Conservation (phyloP, 2,797 vertebrate genomes). For the Sebastes taczanowskii region DNA sequence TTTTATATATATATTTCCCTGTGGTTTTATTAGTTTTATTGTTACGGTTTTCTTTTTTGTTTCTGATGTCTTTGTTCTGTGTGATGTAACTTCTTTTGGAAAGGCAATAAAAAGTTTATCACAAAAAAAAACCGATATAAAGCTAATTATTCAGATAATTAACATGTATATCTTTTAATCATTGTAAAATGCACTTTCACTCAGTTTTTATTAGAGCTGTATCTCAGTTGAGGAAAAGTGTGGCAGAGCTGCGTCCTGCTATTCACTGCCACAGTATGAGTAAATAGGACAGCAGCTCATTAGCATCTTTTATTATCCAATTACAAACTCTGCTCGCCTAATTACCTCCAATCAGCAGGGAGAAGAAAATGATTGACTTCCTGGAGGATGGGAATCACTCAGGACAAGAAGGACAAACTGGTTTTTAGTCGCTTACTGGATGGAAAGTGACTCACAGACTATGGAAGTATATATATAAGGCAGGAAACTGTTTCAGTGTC, state of each 20-base stretch:
- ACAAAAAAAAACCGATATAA: neutral
- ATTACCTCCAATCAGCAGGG: conserved; percentile 81
- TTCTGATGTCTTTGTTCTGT: too few species aligned
- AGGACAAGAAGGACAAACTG: conserved; percentile 64
- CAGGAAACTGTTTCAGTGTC: neutral
- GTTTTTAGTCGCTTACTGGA: conserved; percentile 14
- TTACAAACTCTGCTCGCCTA: conserved; percentile 76
- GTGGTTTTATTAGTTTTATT: too few species aligned
- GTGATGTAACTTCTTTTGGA: too few species aligned
- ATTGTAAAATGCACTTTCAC: neutral
- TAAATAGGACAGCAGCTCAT: conserved; percentile 78
- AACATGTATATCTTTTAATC: neutral
- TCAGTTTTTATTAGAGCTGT: neutral
- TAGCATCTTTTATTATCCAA: conserved; percentile 81
- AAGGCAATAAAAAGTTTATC: too few species aligned
- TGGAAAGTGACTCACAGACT: conserved; percentile 10
- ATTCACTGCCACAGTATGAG: conserved; percentile 49
- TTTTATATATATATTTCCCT: too few species aligned
- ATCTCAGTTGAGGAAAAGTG: conserved; percentile 1
- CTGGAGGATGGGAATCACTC: conserved; percentile 63
- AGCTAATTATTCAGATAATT: conserved; percentile 7
- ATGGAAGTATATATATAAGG: neutral
- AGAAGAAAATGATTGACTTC: conserved; percentile 77
- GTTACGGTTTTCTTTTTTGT: too few species aligned
- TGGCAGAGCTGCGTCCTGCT: conserved; percentile 23